Evolutionary conservation across 2,113 vertebrate species (phyloP), one percentile per base, ranked within the genome.

Genomic region (Stegastes partitus): DNA sequence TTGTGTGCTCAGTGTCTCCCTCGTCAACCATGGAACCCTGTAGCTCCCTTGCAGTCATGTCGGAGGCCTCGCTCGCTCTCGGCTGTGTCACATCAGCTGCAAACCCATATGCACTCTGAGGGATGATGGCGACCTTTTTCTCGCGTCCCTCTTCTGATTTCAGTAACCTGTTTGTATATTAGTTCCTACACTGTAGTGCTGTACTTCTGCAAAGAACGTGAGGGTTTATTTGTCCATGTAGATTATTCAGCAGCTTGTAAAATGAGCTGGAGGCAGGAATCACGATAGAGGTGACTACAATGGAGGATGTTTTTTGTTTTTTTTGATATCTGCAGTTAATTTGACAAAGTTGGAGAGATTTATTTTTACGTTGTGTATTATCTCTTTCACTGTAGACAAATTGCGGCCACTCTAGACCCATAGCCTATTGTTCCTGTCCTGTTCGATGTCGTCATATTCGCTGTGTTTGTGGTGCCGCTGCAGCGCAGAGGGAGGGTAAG

Each of bases 1-100:
- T 75, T 28, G 49, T 63, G 14, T 70, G 39, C 21, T 0, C 23
- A 47, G 84, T 84, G 72, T 82, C 75, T 88, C 82, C 77, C 82
- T 59, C 45, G 11, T 68, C 67, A 79, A 26, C 15, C 55, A 12
- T 77, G 76, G 77, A 72, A 79, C 72, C 70, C 18, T 80, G 71
- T 26, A 37, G 54, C 58, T 83, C 77, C 74, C 63, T 69, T 11
- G 47, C 21, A 56, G 23, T 31, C 18, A 49, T 51, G 56, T 26
- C 7, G 3, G 49, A 16, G 74, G 39, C 58, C 63, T 79, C 22
- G 49, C 57, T 26, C 47, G 18, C 18, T 22, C 9, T 44, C 5
- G 11, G 44, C 23, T 49, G 14, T 21, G 5, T 8, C 62, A 21
- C 19, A 2, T 34, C 31, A 34, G 8, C 6, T 10, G 31, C 31